A percentile compares a stretch with the other conserved stretches of the same genome.
Conservation (phyloP, 2,888 invertebrate species). For the Synanthedon myopaeformis region DNA sequence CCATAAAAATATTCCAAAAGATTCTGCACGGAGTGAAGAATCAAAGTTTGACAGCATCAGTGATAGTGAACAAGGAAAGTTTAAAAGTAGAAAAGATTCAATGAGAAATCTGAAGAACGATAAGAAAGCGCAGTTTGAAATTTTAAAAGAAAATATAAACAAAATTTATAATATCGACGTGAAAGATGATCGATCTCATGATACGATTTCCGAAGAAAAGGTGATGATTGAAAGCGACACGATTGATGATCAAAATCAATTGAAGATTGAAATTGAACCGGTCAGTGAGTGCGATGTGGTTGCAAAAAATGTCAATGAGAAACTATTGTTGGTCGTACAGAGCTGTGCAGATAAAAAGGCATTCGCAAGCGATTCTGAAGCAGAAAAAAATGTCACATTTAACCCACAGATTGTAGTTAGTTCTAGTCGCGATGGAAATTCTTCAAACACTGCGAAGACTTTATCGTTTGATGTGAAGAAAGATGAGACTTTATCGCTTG, state of each 20-base stretch:
- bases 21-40: background rate
- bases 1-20: too few relatives aligned
- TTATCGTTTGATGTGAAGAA: too few relatives aligned
- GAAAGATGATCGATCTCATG: slow-evolving; percentile 7
- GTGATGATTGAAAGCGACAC: background rate
- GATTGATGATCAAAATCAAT: slow-evolving; percentile 12
- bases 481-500: too few relatives aligned
- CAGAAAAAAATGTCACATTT: slow-evolving; percentile 11
- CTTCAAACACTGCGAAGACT: background rate
- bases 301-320: slow-evolving; percentile 13
- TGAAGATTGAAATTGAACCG: slow-evolving; percentile 34
- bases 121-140: slow-evolving; percentile 25
- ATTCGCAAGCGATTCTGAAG: slow-evolving; percentile 7
- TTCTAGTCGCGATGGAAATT: slow-evolving; percentile 18
- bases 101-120: slow-evolving; percentile 9
- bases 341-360: slow-evolving; percentile 23
- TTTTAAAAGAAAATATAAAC: slow-evolving; percentile 28
- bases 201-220: background rate
- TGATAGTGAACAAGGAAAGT: background rate
- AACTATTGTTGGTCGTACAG: slow-evolving; percentile 29
- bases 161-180: slow-evolving; percentile 24
- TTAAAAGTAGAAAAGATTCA: background rate
- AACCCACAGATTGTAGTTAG: slow-evolving; percentile 38
- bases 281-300: slow-evolving; percentile 18
- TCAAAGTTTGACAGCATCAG: background rate